Conservation (phyloP, 2,888 invertebrate species). For the Scelioninae gen. 2 region DNA sequence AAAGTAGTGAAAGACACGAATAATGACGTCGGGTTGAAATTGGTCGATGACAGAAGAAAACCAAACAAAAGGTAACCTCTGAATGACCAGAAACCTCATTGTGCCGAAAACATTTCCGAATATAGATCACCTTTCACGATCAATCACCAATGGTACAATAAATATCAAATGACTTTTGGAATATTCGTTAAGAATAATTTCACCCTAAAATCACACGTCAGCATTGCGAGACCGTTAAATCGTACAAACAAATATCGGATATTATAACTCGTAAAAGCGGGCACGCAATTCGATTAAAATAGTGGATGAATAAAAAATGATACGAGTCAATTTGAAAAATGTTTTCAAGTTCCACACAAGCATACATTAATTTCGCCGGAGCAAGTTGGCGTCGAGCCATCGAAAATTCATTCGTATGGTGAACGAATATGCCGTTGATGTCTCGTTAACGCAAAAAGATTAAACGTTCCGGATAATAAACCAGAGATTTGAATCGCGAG, state of each 20-base stretch:
- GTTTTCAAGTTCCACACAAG: conserved; percentile 62
- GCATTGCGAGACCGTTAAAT: conserved; percentile 20
- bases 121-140: conserved; percentile 20
- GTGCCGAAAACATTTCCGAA: conserved; percentile 16
- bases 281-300: conserved; percentile 48
- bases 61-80: conserved; percentile 33
- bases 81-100: conserved; percentile 1
- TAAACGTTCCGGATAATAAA: conserved; percentile 74
- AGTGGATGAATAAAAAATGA: conserved; percentile 51
- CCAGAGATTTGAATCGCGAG: conserved; percentile 70
- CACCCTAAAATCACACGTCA: not conserved
- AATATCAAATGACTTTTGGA: not conserved
- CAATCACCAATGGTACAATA: conserved; percentile 21
- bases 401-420: conserved; percentile 68
- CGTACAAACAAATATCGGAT: conserved; percentile 34
- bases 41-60: conserved; percentile 22
- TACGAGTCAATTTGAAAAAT: conserved; percentile 57
- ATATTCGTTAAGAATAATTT: not conserved
- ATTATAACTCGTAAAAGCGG: conserved; percentile 33
- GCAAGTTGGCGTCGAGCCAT: conserved; percentile 71
- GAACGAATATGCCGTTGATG: conserved; percentile 62
- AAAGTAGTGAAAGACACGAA: conserved; percentile 28
- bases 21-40: conserved; percentile 25
- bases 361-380: conserved; percentile 71
- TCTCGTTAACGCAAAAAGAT: conserved; percentile 66